These are phyloP conservation scores for Picathartes gymnocephalus DNA, from an alignment of 2,113 vertebrate genomes.

Conservation along the genomic window DNA sequence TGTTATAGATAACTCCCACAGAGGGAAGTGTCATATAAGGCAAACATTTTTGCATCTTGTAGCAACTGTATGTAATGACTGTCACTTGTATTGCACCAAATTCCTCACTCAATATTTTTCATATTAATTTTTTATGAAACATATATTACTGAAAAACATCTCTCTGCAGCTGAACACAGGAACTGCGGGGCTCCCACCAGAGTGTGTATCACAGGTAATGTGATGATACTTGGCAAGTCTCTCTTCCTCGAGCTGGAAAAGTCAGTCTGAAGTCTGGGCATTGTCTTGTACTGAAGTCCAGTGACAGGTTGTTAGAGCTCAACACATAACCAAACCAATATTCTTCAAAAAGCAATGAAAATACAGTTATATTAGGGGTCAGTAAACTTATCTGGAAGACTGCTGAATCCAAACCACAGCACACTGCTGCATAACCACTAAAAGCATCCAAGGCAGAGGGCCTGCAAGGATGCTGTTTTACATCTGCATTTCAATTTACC, in stretches of 20 bases:
- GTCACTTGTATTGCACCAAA: not conserved
- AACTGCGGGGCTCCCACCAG: not conserved
- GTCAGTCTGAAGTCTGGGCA: not conserved
- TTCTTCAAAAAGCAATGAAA: not conserved
- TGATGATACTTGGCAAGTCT: not conserved
- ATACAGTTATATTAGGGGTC: not conserved
- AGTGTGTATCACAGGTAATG: not conserved
- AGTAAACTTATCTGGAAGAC: not conserved
- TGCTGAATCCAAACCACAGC: not conserved
- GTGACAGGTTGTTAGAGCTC: not conserved
- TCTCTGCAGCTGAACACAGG: not conserved
- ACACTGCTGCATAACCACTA: not conserved
- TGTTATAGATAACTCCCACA: not conserved
- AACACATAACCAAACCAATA: not conserved
- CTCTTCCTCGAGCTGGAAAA: not conserved
- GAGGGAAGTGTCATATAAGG: not conserved
- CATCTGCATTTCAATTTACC: not conserved
- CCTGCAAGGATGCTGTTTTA: not conserved
- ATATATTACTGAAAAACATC: not conserved
- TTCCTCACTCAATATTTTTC: not conserved
- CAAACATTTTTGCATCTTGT: not conserved
- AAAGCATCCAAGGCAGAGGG: fast-evolving
- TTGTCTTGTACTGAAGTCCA: not conserved
- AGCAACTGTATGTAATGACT: not conserved
- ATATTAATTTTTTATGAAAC: not conserved